Conservation (phyloP, 1,140 invertebrate genomes). For the Drosophila malerkotliana region DNA sequence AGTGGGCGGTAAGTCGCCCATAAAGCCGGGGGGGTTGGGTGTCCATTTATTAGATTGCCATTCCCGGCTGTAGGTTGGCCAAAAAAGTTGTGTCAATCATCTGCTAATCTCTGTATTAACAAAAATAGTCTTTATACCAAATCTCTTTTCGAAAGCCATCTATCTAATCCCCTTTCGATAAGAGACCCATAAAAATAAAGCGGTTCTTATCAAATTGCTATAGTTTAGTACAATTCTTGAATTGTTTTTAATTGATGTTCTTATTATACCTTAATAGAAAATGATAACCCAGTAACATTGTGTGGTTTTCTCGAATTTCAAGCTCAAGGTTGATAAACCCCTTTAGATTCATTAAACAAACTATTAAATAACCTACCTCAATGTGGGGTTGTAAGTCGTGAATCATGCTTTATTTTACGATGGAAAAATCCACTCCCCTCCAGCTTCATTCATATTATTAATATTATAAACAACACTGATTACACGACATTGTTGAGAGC, state of each 20-base stretch:
- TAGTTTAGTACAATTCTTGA: neutral
- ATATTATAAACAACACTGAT: constrained; percentile 15
- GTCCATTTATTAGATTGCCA: neutral
- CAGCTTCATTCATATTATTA: constrained; percentile 24
- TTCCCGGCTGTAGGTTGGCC: neutral
- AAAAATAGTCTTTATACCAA: neutral
- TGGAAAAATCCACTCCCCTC: constrained; percentile 30
- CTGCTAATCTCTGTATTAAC: constrained; percentile 3
- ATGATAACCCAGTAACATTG: constrained; percentile 35
- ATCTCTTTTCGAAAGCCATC: neutral
- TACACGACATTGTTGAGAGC: neutral
- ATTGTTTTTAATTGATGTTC: neutral
- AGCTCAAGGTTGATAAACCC: constrained; percentile 18
- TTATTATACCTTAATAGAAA: too few species aligned
- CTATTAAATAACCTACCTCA: constrained; percentile 23
- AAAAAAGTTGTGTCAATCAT: neutral
- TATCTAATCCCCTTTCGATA: constrained; percentile 13
- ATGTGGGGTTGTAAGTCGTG: constrained; percentile 11
- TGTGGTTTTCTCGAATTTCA: constrained; percentile 51
- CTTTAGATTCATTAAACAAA: constrained; percentile 2
- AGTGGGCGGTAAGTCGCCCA: constrained; percentile 1
- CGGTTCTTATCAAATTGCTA: neutral
- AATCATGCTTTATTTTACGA: constrained; percentile 23
- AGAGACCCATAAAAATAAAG: constrained; percentile 6
- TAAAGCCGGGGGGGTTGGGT: neutral